Base-by-base conservation (phyloP, 1,140 invertebrate species). In the Leptinotarsa lineolata region DNA sequence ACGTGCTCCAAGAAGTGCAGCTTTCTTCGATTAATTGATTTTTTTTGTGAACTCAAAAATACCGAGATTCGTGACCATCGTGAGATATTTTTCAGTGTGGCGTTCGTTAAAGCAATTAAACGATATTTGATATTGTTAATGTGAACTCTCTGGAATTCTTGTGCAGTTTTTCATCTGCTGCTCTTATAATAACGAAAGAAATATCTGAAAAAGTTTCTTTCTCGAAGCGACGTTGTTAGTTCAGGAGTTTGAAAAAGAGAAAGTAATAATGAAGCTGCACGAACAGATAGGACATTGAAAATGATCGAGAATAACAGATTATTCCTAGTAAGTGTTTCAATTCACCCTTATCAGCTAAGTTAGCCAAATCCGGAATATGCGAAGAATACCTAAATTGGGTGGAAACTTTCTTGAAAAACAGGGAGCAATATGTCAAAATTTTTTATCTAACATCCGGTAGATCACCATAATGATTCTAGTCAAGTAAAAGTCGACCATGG, bases 1-100 rank as follows among this genome's bases (percentile, higher is more conserved):
- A 12, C 21, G 63, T 30, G 39, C 63, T 21, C 16, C 63, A 54
- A 54, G 63, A 39, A 20, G 18, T 61, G 39, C 39, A 39, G 63
- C 63, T 65, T 39, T 65, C 63, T 22, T 22, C 63, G 39, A 30
- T 65, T 65, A 65, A 65, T 65, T 65, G 63, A 65, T 65, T 65
- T 39, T 24, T 64, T 22, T 18, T 39, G 39, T 65, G 16, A 22
- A 30, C 63, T 65, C 16, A 65, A 65, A 65, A 65, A 22, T 30
- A 16, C 39, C 18, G 24, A 22, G 0, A 30, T 30, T 65, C 63
- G 63, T 65, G 63, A 65, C 63, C 22, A 39, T 65, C 63, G 63
- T 65, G 63, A 65, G 48, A 54, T 54, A 54, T 54, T 54, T 54
- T 54, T 54, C 48, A 15, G 48, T 5, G 48, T 54, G 48, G 48